A percentile compares a stretch with the other conserved stretches of the same genome.
Conservation (phyloP, 2,797 vertebrate species). For the Gouania willdenowi region DNA sequence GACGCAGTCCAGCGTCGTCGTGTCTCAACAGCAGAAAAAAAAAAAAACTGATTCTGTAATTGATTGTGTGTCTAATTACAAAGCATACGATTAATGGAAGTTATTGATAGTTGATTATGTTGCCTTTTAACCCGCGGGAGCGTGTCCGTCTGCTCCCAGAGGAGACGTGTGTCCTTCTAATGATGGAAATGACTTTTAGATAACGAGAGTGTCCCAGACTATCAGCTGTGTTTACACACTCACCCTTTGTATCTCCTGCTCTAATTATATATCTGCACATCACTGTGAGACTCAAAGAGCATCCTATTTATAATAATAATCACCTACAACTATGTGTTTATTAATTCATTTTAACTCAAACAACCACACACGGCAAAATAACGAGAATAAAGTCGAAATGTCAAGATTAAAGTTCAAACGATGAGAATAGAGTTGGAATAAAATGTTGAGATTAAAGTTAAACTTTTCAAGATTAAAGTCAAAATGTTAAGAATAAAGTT, state of each 20-base stretch:
- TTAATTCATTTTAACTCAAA: too few species aligned
- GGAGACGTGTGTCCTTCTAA: constrained; percentile 78
- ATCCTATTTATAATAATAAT: neutral
- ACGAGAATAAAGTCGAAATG: too few species aligned
- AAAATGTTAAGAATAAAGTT: too few species aligned
- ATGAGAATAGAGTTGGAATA: too few species aligned
- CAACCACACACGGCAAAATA: too few species aligned
- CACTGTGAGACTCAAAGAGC: constrained; percentile 17
- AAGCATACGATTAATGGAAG: constrained; percentile 78
- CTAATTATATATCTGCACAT: constrained; percentile 23
- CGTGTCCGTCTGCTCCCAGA: constrained; percentile 74
- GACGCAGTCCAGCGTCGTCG: constrained; percentile 23
- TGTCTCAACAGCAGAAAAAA: constrained; percentile 47
- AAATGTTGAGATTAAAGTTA: too few species aligned
- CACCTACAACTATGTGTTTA: too few species aligned
- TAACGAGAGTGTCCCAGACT: constrained; percentile 70
- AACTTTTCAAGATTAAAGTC: too few species aligned
- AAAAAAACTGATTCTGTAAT: constrained; percentile 70
- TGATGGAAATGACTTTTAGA: constrained; percentile 74
- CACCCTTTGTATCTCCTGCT: constrained; percentile 46
- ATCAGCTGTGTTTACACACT: constrained; percentile 61
- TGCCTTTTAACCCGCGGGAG: constrained; percentile 76
- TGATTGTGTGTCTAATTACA: constrained; percentile 81
- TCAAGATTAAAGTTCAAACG: too few species aligned
- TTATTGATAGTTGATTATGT: constrained; percentile 80